Percentiles rank a stretch among this genome's conserved stretches.
Evolutionary conservation across 2,797 vertebrate species (phyloP).

Genomic region (Melanotaenia parkinsoni): DNA sequence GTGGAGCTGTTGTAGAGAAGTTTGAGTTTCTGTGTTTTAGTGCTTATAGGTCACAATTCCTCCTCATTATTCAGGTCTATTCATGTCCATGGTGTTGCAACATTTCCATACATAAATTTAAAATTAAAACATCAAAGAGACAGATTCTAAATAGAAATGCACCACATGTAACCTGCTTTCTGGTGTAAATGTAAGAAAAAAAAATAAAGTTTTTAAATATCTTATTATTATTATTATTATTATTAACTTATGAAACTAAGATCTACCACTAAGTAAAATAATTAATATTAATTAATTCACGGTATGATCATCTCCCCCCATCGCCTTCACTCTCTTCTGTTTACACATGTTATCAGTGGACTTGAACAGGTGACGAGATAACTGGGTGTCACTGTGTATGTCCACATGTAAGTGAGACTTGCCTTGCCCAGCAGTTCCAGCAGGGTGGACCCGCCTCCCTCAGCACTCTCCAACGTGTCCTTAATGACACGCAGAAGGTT

Average conservation of each 20-base stretch:
- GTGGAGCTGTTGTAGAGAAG: neutral
- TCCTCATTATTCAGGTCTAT: neutral
- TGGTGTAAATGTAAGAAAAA: neutral
- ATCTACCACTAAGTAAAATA: no score
- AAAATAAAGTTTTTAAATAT: no score
- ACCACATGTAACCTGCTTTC: neutral
- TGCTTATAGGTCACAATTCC: neutral
- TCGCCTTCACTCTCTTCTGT: neutral
- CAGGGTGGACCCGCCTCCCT: conserved; percentile 74
- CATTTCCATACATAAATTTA: neutral
- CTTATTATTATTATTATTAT: no score
- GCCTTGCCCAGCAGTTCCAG: conserved; percentile 83
- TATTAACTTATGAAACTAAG: no score
- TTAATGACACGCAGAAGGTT: conserved; percentile 83
- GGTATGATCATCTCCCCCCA: neutral
- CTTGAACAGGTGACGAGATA: neutral
- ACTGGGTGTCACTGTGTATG: neutral
- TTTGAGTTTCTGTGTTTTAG: neutral
- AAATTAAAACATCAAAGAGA: neutral
- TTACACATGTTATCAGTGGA: conserved; percentile 11
- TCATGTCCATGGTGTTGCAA: neutral
- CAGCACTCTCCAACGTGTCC: conserved; percentile 67
- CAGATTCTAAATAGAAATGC: neutral
- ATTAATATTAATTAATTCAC: neutral
- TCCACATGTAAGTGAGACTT: conserved; percentile 46